phyloP scores from a whole-genome alignment of 2,113 vertebrate species.

The Lethenteron camtschaticum region DNA sequence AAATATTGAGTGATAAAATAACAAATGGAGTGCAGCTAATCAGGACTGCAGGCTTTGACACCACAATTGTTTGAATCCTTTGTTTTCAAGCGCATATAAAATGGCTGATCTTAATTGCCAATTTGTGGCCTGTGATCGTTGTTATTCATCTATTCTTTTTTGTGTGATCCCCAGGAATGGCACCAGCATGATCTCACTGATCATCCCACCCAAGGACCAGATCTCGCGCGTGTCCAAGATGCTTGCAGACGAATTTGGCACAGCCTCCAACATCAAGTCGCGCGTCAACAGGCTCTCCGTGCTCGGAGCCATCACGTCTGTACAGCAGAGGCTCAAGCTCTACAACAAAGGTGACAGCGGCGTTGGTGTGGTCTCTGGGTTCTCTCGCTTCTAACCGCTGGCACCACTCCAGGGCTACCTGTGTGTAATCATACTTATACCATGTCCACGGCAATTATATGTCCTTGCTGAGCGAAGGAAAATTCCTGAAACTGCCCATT shows the following conservation, averaged over 20 bases:
- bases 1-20: no score
- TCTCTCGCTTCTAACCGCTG: no score
- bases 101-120: neutral
- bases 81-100: neutral
- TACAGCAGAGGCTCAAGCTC: conserved; percentile 98
- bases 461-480: no score
- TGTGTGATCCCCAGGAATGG: conserved; percentile 46
- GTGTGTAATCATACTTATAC: no score
- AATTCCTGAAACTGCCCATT: no score
- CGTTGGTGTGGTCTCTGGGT: no score
- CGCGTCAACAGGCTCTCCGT: conserved; percentile 96
- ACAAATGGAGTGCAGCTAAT: neutral
- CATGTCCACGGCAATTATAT: no score
- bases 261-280: conserved; percentile 96
- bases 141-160: conserved; percentile 7
- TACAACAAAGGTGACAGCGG: conserved; percentile 77
- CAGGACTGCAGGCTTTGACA: neutral
- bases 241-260: conserved; percentile 97
- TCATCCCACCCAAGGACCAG: conserved; percentile 99
- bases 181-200: conserved; percentile 99
- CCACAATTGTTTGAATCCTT: neutral
- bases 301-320: conserved; percentile 95
- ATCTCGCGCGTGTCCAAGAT: conserved; percentile 98
- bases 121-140: neutral
- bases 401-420: no score